These are phyloP conservation scores for Chrysolina americana DNA, from an alignment of 2,888 invertebrate species.

Conservation along the genomic window DNA sequence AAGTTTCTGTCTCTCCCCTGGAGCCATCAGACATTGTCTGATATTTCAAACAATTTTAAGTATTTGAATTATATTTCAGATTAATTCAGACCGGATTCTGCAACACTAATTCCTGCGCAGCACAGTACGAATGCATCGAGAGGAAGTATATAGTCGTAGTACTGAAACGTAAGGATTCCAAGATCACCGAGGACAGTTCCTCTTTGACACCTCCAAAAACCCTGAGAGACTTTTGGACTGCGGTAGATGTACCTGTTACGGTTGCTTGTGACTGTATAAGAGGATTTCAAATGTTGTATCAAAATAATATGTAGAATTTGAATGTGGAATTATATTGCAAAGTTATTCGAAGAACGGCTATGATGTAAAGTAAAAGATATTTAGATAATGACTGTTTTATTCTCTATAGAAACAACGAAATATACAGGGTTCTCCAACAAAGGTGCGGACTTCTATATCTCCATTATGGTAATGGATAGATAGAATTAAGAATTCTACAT, in stretches of 20 bases:
- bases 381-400: no score
- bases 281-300: conserved; percentile 27
- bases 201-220: conserved; percentile 57
- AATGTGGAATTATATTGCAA: background rate
- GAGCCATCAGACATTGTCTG: no score
- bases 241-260: conserved; percentile 61
- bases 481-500: no score
- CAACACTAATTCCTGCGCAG: conserved; percentile 60
- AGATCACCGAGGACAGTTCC: conserved; percentile 43
- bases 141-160: conserved; percentile 64
- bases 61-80: conserved; percentile 53
- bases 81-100: conserved; percentile 63
- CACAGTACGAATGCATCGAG: conserved; percentile 59
- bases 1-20: no score
- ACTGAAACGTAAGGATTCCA: conserved; percentile 55
- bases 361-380: no score
- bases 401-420: background rate
- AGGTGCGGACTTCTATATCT: no score
- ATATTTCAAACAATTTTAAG: no score
- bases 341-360: no score
- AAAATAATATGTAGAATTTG: conserved; percentile 13
- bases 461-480: no score
- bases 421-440: background rate
- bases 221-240: conserved; percentile 63
- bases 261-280: conserved; percentile 67